These are phyloP conservation scores for Hippocampus guttulatus DNA, from an alignment of 2,113 vertebrate genomes.

Conservation along the genomic window DNA sequence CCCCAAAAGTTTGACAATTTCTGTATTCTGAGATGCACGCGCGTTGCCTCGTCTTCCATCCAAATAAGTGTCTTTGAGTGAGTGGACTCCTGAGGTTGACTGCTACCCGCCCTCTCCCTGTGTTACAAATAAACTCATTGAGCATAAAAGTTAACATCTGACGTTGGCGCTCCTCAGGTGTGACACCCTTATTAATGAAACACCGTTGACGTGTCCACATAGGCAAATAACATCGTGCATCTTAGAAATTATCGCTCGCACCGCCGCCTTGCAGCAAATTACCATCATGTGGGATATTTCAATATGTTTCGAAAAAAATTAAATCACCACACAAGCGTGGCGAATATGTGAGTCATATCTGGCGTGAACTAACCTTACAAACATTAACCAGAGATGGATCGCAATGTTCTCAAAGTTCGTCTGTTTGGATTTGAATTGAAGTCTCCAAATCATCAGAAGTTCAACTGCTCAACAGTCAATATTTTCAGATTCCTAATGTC, in stretches of 20 bases:
- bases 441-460: too few species aligned
- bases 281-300: slow-evolving; percentile 21
- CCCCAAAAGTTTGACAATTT: background rate
- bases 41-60: background rate
- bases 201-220: slow-evolving; percentile 19
- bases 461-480: too few species aligned
- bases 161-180: slow-evolving; percentile 38
- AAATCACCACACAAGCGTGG: background rate
- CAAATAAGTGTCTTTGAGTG: slow-evolving; percentile 29
- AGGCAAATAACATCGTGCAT: slow-evolving; percentile 48
- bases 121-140: slow-evolving; percentile 39
- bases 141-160: slow-evolving; percentile 43
- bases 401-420: too few species aligned
- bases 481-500: too few species aligned
- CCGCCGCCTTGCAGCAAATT: slow-evolving; percentile 29
- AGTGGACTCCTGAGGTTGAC: slow-evolving; percentile 13
- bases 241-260: slow-evolving; percentile 45
- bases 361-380: background rate
- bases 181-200: slow-evolving; percentile 48
- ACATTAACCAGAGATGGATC: too few species aligned
- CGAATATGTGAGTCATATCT: background rate
- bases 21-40: background rate
- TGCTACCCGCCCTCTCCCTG: slow-evolving; percentile 1
- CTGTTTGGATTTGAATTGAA: too few species aligned
- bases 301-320: slow-evolving; percentile 9